These are phyloP conservation scores for Megalonaias nervosa DNA, from an alignment of 1,140 invertebrate genomes.

Conservation along the genomic window DNA sequence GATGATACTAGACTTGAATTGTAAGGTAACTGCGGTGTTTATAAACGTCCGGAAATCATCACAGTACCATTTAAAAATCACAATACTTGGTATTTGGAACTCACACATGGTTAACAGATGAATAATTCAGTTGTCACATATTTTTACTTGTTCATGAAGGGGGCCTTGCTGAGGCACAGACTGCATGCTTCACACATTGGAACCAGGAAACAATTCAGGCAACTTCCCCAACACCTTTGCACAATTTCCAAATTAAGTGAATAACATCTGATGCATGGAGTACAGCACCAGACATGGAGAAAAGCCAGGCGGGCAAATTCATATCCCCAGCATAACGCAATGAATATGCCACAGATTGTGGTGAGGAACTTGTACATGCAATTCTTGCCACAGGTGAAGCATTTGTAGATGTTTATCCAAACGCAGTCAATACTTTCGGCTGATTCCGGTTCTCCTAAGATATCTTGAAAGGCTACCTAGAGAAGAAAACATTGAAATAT, in stretches of 20 bases:
- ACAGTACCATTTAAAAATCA: background rate
- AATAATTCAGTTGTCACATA: too few relatives aligned
- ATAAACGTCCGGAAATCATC: too few relatives aligned
- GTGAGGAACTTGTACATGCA: slow-evolving; percentile 79
- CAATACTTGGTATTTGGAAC: background rate
- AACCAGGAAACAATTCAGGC: too few relatives aligned
- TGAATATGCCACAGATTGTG: slow-evolving; percentile 79
- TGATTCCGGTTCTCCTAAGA: slow-evolving; percentile 83
- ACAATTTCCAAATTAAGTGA: too few relatives aligned
- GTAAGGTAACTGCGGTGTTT: too few relatives aligned
- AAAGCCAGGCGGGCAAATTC: slow-evolving; percentile 74
- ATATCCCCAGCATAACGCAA: slow-evolving; percentile 77
- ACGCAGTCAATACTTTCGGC: slow-evolving; percentile 81
- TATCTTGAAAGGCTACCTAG: slow-evolving; percentile 77
- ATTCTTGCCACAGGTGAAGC: slow-evolving; percentile 79
- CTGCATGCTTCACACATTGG: too few relatives aligned
- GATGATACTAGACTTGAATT: too few relatives aligned
- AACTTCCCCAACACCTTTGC: too few relatives aligned
- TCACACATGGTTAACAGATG: background rate
- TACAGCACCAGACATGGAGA: too few relatives aligned
- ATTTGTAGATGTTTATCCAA: slow-evolving; percentile 80
- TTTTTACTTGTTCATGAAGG: too few relatives aligned
- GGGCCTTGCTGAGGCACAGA: too few relatives aligned
- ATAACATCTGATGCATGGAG: too few relatives aligned
- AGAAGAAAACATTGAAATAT: background rate